Evolutionary conservation across 2,888 invertebrate species (phyloP), one percentile per base, ranked within the genome.

Genomic region (Argynnis bischoffii): DNA sequence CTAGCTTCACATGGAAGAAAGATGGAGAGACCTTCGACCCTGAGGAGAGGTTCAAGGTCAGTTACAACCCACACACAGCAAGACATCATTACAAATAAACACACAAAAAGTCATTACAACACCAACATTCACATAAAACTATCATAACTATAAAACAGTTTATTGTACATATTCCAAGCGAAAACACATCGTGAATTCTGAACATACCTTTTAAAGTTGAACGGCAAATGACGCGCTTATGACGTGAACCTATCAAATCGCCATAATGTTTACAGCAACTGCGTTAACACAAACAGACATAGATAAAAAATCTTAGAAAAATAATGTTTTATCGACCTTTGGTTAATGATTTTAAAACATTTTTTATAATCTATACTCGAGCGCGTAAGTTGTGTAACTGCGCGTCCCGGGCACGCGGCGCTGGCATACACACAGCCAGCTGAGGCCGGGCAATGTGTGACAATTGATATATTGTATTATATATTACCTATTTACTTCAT

Each of bases 1-100:
- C 98, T 0, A 87, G 93, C 11, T 98, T 98, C 86, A 89, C 94
- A 18, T 98, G 98, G 98, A 96, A 96, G 78, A 95, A 97, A 64
- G 98, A 98, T 82, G 98, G 98, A 0, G 93, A 95, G 72, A 93
- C 96, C 2, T 98, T 98, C 79, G 97, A 97, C 83, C 97, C 98
- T 1, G 97, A 98, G 80, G 98, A 98, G 82, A 94, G 98, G 70
- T 98, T 98, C 85, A 98, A 97, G 86, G 90, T 88, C 75, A 54
- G 55, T 65, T 46, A 31, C 35, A 41, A 46, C 26, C 18, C 51
- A 35, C n/a, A 47, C 31, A 51, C 16, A 35, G 50, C 35, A 61
- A 51, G 35, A 47, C 47, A 35, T 35, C 47, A 35, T 35, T 50
- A 14, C 35, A n/a, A 16, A n/a, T 18, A 18, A 51, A 35, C 35